Percentiles rank a stretch among this genome's conserved stretches.
Evolutionary conservation across 1,140 invertebrate species (phyloP).

Genomic region (Harlomillsia oculata): DNA sequence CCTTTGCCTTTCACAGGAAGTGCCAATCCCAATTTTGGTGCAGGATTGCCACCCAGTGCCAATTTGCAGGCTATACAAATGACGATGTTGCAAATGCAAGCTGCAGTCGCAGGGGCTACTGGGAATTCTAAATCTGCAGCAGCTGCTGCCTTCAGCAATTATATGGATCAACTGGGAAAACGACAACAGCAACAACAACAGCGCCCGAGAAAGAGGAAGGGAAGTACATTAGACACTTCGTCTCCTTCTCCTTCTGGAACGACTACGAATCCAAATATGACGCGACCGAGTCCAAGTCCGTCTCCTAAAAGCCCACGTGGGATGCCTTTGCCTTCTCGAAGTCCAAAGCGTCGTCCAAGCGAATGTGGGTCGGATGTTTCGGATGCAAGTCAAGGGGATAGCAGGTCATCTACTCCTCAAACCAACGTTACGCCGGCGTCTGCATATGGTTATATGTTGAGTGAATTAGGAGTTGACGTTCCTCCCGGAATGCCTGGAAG

Average conservation of each 20-base stretch:
- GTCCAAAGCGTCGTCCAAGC: conserved; percentile 22
- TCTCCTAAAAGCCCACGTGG: conserved; percentile 20
- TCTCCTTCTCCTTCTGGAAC: not conserved
- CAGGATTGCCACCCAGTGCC: too few species aligned
- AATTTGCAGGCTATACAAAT: too few species aligned
- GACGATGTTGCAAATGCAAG: too few species aligned
- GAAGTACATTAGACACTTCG: not conserved
- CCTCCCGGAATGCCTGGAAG: too few species aligned
- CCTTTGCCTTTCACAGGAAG: too few species aligned
- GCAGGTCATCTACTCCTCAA: conserved; percentile 11
- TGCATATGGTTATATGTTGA: conserved; percentile 12
- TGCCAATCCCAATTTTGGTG: too few species aligned
- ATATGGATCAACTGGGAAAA: conserved; percentile 25
- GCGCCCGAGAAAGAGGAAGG: conserved; percentile 21
- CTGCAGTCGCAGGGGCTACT: too few species aligned
- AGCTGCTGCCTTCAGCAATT: conserved; percentile 14
- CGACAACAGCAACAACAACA: conserved; percentile 12
- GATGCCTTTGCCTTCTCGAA: conserved; percentile 1
- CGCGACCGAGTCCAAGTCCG: conserved; percentile 23
- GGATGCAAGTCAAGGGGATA: conserved; percentile 5
- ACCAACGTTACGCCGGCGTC: not conserved
- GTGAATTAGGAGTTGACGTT: conserved; percentile 18
- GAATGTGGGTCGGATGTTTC: conserved; percentile 29
- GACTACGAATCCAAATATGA: conserved; percentile 15
- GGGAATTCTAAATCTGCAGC: conserved; percentile 12